A percentile compares a stretch with the other conserved stretches of the same genome.
phyloP scores from a whole-genome alignment of 53 echinoderm and acorn worm genomes.

The Actinopyga echinites region DNA sequence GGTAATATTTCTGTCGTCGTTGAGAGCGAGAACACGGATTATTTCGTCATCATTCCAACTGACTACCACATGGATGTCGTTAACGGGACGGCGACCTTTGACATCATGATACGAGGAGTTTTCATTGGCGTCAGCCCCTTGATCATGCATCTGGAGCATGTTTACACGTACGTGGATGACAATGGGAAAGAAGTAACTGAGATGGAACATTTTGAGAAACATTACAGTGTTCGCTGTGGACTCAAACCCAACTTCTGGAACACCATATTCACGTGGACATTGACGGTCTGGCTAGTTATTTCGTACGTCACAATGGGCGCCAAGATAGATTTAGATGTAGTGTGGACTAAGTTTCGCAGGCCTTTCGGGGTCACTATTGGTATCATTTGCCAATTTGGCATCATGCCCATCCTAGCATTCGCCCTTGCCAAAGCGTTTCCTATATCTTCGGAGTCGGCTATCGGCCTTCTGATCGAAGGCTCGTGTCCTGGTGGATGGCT shows the following conservation, averaged over 20 bases:
- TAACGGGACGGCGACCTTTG: constrained; percentile 12
- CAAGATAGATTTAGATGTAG: constrained; percentile 70
- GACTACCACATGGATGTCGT: background rate
- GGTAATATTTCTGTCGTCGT: constrained; percentile 31
- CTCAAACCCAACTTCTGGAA: constrained; percentile 45
- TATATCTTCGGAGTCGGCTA: constrained; percentile 60
- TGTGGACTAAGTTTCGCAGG: constrained; percentile 72
- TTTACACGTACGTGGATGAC: background rate
- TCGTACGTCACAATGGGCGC: constrained; percentile 92
- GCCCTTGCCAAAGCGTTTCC: constrained; percentile 57
- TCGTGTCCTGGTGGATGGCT: constrained; percentile 93
- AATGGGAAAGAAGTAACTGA: background rate
- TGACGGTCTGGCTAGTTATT: constrained; percentile 73
- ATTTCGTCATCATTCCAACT: background rate
- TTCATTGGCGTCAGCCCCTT: constrained; percentile 26
- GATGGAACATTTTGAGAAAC: background rate
- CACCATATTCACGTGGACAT: constrained; percentile 59
- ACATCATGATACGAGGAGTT: constrained; percentile 8
- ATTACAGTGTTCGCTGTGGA: constrained; percentile 5
- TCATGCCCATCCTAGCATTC: constrained; percentile 90
- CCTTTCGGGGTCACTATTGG: constrained; percentile 82
- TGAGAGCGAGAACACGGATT: constrained; percentile 25
- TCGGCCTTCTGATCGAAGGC: constrained; percentile 82
- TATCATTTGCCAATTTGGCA: constrained; percentile 82
- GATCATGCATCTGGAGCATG: constrained; percentile 16